Evolutionary conservation across 2,888 invertebrate species (phyloP), one percentile per base, ranked within the genome.

Genomic region (Hyposoter didymator): DNA sequence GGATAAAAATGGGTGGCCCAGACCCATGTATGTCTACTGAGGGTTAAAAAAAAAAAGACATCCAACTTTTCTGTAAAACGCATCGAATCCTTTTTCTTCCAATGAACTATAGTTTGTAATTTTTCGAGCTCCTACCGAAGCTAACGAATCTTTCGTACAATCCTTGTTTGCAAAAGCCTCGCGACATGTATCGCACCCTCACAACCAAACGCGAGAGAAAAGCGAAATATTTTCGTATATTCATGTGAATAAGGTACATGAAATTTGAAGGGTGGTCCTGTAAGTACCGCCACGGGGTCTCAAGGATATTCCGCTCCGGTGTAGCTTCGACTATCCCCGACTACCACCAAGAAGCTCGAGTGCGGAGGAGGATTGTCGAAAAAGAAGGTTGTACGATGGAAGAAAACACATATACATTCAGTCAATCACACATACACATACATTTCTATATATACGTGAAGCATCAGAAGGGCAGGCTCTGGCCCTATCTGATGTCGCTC

Each of bases 401-500:
- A 85, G 67, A 70, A 75, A 49, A 75, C 14, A 14, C 28, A 28
- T 28, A 43, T 39, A 76, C 10, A 43, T 64, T 10, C 39, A 70
- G 75, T 62, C 47, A 49, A 49, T 39, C n/a, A 47, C 52, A 32
- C 52, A 45, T 62, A 28, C 19, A 10, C 4, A 52, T 17, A 66
- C 14, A 67, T 78, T 39, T 39, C 8, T 10, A 28, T 8, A 55
- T 78, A 35, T 69, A 32, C 55, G 8, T 64, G 22, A 1, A 70
- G 73, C 69, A 74, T 35, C 28, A 62, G 79, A 66, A 83, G 79
- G 79, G 79, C 85, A 83, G 80, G 84, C 85, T 82, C 78, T 92
- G 90, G 91, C 92, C 92, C 92, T 93, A 92, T 93, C 93, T 92
- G 91, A 93, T 93, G 92, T 93, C 92, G 93, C 92, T 93, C 93